Percentiles rank a stretch among this genome's conserved stretches.
These are phyloP conservation scores for Neoitamus cyanurus DNA, from an alignment of 2,888 invertebrate species.

Conservation along the genomic window DNA sequence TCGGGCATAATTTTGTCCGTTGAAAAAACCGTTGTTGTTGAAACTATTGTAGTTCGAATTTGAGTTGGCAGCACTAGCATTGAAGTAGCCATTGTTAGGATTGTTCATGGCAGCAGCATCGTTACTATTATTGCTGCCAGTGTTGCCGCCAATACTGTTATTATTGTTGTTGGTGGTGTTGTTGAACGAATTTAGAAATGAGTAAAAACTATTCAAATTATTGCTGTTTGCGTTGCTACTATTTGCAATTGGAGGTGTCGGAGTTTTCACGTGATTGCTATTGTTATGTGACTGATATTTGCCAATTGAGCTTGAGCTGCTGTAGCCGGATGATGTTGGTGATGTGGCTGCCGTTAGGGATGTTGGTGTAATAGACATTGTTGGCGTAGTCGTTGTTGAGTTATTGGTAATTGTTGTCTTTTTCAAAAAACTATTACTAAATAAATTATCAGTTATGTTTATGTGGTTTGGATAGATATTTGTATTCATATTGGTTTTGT, in stretches of 20 bases:
- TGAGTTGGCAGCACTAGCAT: conserved; percentile 23
- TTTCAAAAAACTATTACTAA: conserved; percentile 51
- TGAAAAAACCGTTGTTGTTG: conserved; percentile 34
- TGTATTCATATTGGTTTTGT: conserved; percentile 40
- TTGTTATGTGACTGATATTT: conserved; percentile 47
- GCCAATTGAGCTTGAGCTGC: conserved; percentile 51
- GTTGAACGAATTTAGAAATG: conserved; percentile 54
- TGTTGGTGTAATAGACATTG: conserved; percentile 44
- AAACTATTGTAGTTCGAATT: conserved; percentile 27
- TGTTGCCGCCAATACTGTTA: conserved; percentile 35
- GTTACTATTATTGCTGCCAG: conserved; percentile 37
- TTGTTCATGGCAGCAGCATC: conserved; percentile 21
- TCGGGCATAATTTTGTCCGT: conserved; percentile 52
- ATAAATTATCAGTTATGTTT: conserved; percentile 44
- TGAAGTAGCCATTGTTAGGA: neutral
- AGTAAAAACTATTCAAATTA: conserved; percentile 52
- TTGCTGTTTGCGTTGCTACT: conserved; percentile 13
- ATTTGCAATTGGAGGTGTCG: conserved; percentile 42
- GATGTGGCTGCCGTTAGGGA: conserved; percentile 46
- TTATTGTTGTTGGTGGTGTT: conserved; percentile 49
- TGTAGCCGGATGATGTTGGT: conserved; percentile 49
- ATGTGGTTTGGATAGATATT: conserved; percentile 46
- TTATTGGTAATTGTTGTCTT: conserved; percentile 47
- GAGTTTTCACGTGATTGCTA: conserved; percentile 20
- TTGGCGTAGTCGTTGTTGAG: conserved; percentile 53